Evolutionary conservation across 2,113 vertebrate genomes (phyloP).

Genomic region (Ahaetulla prasina): DNA sequence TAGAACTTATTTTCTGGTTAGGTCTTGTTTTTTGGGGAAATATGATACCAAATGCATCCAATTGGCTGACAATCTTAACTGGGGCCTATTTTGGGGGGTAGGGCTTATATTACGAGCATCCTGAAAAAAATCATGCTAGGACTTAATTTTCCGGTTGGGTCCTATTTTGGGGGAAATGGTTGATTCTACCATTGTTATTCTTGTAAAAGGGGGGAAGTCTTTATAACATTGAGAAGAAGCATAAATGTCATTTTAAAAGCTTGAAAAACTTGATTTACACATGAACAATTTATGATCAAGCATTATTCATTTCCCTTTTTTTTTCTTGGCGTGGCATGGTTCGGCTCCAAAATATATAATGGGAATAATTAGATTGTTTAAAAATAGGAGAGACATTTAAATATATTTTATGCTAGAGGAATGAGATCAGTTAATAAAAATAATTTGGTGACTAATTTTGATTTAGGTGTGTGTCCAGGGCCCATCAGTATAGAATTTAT

Average conservation of each 20-base stretch:
- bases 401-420: not conserved
- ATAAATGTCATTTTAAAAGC: not conserved
- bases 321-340: rapidly evolving
- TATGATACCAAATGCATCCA: too few relatives aligned
- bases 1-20: too few relatives aligned
- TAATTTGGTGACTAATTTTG: not conserved
- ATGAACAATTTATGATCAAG: not conserved
- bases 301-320: not conserved
- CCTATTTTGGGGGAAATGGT: too few relatives aligned
- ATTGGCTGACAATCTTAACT: too few relatives aligned
- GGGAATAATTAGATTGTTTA: not conserved
- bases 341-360: not conserved
- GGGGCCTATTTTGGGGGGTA: too few relatives aligned
- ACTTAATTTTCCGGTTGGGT: too few relatives aligned
- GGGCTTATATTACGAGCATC: too few relatives aligned
- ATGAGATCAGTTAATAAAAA: not conserved
- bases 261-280: not conserved
- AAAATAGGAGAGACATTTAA: not conserved
- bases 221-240: not conserved
- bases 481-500: not conserved
- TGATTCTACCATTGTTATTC: not conserved
- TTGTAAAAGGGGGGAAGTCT: not conserved
- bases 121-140: too few relatives aligned
- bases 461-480: not conserved
- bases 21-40: too few relatives aligned